Conservation (phyloP, 2,797 vertebrate genomes). For the Clamator glandarius region DNA sequence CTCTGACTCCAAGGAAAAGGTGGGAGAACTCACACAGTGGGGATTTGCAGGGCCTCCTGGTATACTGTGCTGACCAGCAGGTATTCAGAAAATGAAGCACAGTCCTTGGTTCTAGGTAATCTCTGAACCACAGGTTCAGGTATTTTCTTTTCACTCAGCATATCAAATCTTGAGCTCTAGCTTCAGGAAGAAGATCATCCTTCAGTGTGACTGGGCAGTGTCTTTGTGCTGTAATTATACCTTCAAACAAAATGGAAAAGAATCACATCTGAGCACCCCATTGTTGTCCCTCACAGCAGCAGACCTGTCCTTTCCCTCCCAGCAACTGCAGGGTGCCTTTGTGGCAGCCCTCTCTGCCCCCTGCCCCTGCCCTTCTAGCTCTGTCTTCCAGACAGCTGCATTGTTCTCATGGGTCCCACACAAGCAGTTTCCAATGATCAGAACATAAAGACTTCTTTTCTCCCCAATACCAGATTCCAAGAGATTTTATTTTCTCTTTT, state of each 20-base stretch:
- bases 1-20: background rate
- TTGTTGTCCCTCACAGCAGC: background rate
- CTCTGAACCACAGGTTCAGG: background rate
- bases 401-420: background rate
- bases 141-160: background rate
- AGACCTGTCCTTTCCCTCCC: background rate
- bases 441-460: background rate
- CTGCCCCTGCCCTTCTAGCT: background rate
- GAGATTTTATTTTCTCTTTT: background rate
- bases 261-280: background rate
- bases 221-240: background rate
- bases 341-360: background rate
- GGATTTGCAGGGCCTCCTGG: background rate
- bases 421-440: background rate
- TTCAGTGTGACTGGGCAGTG: background rate
- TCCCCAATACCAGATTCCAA: background rate
- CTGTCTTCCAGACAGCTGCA: background rate
- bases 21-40: background rate
- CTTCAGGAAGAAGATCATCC: background rate
- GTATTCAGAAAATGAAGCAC: background rate
- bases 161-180: background rate
- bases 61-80: background rate
- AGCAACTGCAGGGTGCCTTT: background rate
- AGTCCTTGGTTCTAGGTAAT: background rate
- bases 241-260: background rate